Evolutionary conservation across 2,113 vertebrate genomes (phyloP), one percentile per base, ranked within the genome.

Genomic region (Grantiella picta): DNA sequence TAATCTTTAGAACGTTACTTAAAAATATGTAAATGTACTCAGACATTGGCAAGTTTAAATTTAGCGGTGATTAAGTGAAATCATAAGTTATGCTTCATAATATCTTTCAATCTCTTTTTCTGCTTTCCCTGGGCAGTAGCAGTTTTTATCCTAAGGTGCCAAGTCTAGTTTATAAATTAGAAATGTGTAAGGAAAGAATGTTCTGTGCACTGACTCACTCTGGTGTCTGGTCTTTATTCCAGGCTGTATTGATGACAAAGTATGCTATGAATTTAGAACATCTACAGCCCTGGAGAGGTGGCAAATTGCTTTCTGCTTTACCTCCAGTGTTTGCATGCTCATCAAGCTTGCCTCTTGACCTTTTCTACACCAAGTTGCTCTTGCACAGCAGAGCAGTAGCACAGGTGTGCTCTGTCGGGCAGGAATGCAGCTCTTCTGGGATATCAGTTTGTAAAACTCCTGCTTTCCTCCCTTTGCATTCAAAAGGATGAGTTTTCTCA

Each of bases 321-420:
- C 83, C 53, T 92, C 81, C 82, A 29, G 44, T 36, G 17, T 61
- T 83, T 85, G 40, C 44, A 18, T 16, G 42, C 15, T 11, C 72
- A 72, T 68, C 91, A 29, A 21, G 63, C 49, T 85, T 76, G 80
- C 86, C 92, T 96, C 83, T 40, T 60, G 82, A 92, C 85, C 77
- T 83, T 77, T 84, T 11, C n/a, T 10, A 2, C 35, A 38, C 40
- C 15, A 4, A 17, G 36, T 50, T 61, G 50, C 50, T 69, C 11
- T 44, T 24, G 65, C 27, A 9, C 7, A 50, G 54, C 52, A 44
- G 47, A 77, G 68, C 52, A 31, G 82, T 57, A 69, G 33, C 82
- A 63, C 97, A 97, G 97, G 97, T 97, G 96, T 83, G 71, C 54
- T 82, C 90, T 93, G 86, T 59, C 27, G 63, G 71, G 57, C 61